Percentiles rank a stretch among this genome's conserved stretches.
Conservation (phyloP, 2,113 vertebrate genomes). For the Cromileptes altivelis region DNA sequence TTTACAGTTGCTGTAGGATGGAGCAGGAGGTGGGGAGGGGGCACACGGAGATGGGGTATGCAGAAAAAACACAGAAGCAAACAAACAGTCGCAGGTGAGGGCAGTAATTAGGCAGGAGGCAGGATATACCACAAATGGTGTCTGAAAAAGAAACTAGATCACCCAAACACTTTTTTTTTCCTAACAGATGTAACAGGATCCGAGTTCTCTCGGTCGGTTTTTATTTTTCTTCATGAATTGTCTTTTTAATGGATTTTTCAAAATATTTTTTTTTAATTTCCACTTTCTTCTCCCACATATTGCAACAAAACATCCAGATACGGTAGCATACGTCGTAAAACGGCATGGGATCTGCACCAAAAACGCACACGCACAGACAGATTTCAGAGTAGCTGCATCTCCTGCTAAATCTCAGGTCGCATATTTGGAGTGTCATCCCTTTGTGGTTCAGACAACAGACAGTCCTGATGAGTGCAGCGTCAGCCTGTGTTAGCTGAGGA, state of each 20-base stretch:
- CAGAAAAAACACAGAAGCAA: conserved; percentile 87
- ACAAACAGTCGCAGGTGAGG: conserved; percentile 85
- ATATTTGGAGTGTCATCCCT: conserved; percentile 70
- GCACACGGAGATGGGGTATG: conserved; percentile 90
- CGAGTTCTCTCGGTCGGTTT: conserved; percentile 76
- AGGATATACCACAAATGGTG: conserved; percentile 92
- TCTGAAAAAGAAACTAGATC: conserved; percentile 89
- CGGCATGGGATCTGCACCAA: conserved; percentile 74
- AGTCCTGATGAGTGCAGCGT: conserved; percentile 44
- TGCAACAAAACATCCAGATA: conserved; percentile 85
- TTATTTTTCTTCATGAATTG: conserved; percentile 57
- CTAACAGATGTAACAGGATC: conserved; percentile 89
- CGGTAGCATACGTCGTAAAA: conserved; percentile 80
- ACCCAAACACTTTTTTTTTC: conserved; percentile 91
- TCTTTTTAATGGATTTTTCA: conserved; percentile 74
- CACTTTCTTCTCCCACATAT: conserved; percentile 69
- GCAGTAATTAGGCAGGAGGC: conserved; percentile 85
- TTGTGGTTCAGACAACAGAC: conserved; percentile 66
- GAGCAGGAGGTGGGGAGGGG: conserved; percentile 86
- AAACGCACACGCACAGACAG: conserved; percentile 78
- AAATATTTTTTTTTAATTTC: conserved; percentile 51
- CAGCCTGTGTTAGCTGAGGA: conserved; percentile 36
- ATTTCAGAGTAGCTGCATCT: conserved; percentile 81
- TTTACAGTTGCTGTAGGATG: conserved; percentile 90
- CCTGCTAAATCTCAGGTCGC: conserved; percentile 66